phyloP scores from a whole-genome alignment of 1,140 invertebrate genomes.

The Phenacoccus solenopsis region DNA sequence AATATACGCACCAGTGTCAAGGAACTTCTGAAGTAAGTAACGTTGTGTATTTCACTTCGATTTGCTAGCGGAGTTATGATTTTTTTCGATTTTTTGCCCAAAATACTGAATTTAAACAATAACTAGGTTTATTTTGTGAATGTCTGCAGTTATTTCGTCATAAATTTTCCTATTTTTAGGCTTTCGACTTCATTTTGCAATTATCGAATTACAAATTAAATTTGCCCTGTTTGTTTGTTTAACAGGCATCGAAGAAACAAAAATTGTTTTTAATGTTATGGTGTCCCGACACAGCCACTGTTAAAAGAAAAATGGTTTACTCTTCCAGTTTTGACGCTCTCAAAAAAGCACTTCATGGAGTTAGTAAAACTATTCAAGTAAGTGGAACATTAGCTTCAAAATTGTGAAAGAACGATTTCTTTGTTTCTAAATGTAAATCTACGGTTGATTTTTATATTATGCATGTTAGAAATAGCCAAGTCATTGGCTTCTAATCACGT shows the following conservation, averaged over 20 bases:
- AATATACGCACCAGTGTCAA: slow-evolving; percentile 89
- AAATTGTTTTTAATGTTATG: slow-evolving; percentile 92
- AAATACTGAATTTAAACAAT: too few species aligned
- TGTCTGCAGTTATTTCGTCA: too few species aligned
- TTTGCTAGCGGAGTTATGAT: background rate
- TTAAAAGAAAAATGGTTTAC: slow-evolving; percentile 99
- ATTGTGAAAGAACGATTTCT: too few species aligned
- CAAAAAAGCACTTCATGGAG: slow-evolving; percentile 87
- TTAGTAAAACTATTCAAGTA: slow-evolving; percentile 90
- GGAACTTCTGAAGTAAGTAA: slow-evolving; percentile 66
- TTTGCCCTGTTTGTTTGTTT: slow-evolving; percentile 23
- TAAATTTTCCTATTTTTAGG: too few species aligned
- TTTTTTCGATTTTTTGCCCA: background rate
- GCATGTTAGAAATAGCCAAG: too few species aligned
- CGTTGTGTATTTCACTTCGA: slow-evolving; percentile 18
- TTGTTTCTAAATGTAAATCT: too few species aligned
- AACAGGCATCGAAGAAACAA: slow-evolving; percentile 76
- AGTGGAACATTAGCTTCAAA: background rate
- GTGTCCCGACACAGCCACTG: slow-evolving; percentile 93
- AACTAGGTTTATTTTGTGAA: too few species aligned
- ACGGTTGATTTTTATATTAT: too few species aligned
- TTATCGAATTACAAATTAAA: too few species aligned
- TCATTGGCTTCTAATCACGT: too few species aligned
- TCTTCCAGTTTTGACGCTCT: slow-evolving; percentile 85
- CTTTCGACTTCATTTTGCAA: too few species aligned